These are phyloP conservation scores for Takifugu bimaculatus DNA, from an alignment of 2,113 vertebrate species.

Conservation along the genomic window DNA sequence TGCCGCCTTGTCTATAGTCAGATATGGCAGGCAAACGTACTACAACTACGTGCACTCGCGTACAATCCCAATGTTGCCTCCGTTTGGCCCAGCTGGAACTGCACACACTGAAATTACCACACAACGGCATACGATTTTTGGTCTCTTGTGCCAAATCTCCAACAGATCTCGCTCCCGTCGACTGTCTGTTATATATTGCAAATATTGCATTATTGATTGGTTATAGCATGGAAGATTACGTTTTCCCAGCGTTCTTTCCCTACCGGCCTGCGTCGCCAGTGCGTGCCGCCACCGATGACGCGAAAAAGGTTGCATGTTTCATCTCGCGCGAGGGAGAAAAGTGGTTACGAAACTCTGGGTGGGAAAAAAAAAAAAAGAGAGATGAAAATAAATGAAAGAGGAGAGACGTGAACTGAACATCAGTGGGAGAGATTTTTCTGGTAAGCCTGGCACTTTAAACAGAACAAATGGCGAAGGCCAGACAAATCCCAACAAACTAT, in stretches of 20 bases:
- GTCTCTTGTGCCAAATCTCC: slow-evolving; percentile 68
- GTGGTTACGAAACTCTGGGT: slow-evolving; percentile 45
- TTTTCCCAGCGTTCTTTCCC: slow-evolving; percentile 40
- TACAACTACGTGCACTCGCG: slow-evolving; percentile 63
- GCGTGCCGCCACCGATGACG: slow-evolving; percentile 5
- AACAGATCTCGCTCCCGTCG: slow-evolving; percentile 39
- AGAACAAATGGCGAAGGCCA: slow-evolving; percentile 74
- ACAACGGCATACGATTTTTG: slow-evolving; percentile 56
- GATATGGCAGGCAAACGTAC: slow-evolving; percentile 70
- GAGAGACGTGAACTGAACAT: slow-evolving; percentile 62
- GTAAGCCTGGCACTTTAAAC: slow-evolving; percentile 92
- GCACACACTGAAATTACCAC: slow-evolving; percentile 49
- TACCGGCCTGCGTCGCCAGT: slow-evolving; percentile 15
- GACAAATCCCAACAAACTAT: slow-evolving; percentile 66
- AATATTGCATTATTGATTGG: slow-evolving; percentile 71
- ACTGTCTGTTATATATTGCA: slow-evolving; percentile 52
- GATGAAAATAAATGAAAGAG: slow-evolving; percentile 22
- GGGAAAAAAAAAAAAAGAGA: slow-evolving; percentile 6
- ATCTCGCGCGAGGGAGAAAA: slow-evolving; percentile 43
- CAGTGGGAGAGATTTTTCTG: slow-evolving; percentile 85
- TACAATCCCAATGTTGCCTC: slow-evolving; percentile 51
- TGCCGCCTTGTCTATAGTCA: slow-evolving; percentile 63
- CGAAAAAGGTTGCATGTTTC: slow-evolving; percentile 41
- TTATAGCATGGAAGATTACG: slow-evolving; percentile 55
- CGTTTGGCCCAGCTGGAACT: slow-evolving; percentile 63